Conservation (phyloP, 2,797 vertebrate genomes). For the Tadarida brasiliensis region DNA sequence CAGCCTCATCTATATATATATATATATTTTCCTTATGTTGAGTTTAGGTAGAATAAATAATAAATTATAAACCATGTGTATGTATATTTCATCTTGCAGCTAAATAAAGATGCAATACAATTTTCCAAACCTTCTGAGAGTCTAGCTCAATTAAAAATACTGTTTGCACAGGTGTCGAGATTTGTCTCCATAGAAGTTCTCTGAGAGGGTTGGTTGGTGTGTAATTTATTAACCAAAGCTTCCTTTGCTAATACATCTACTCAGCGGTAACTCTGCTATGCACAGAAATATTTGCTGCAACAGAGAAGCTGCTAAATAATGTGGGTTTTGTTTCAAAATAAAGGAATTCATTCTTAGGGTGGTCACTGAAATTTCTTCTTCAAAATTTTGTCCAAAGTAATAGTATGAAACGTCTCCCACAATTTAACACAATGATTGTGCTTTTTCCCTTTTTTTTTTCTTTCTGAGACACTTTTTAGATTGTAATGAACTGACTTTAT, state of each 20-base stretch:
- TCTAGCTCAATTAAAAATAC: slow-evolving; percentile 63
- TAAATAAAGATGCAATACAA: slow-evolving; percentile 48
- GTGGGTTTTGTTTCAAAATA: slow-evolving; percentile 42
- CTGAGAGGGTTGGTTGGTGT: neutral
- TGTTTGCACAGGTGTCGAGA: slow-evolving; percentile 29
- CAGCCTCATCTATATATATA: neutral
- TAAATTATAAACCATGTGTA: neutral
- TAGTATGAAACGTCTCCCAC: slow-evolving; percentile 13
- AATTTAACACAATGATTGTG: neutral
- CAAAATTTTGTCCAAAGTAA: neutral
- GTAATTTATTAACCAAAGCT: slow-evolving; percentile 52
- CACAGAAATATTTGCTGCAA: slow-evolving; percentile 6
- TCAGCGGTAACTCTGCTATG: neutral
- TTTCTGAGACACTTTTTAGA: slow-evolving; percentile 31
- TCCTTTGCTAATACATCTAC: neutral
- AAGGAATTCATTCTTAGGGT: neutral
- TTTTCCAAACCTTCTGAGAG: slow-evolving; percentile 26
- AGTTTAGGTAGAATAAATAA: slow-evolving; percentile 23
- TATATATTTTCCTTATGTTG: neutral
- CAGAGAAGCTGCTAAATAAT: neutral
- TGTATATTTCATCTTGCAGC: slow-evolving; percentile 41
- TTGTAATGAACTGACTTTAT: slow-evolving; percentile 38
- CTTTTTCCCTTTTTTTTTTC: neutral
- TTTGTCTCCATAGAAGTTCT: slow-evolving; percentile 29
- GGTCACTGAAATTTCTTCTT: slow-evolving; percentile 17